Evolutionary conservation across 2,797 vertebrate species (phyloP).

Genomic region (Hipposideros larvatus): DNA sequence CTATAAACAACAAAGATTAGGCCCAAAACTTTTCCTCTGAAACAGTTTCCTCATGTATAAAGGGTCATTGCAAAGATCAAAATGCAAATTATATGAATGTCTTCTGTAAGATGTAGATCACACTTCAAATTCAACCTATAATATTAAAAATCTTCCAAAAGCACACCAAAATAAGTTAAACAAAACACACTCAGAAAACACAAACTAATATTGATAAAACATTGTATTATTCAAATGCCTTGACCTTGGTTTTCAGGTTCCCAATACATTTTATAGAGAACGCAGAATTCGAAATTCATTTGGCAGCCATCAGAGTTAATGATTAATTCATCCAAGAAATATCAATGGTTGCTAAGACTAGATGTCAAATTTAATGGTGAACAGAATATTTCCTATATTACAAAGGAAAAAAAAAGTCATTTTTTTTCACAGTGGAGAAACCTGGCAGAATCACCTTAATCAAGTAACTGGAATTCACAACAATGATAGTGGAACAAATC

Average conservation of each 20-base stretch:
- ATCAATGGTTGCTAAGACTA: not conserved
- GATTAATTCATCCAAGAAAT: not conserved
- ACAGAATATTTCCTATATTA: not conserved
- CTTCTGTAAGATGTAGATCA: not conserved
- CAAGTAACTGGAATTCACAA: not conserved
- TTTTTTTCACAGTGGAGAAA: not conserved
- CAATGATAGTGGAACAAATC: not conserved
- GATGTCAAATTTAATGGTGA: conserved; percentile 23
- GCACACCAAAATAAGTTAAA: not conserved
- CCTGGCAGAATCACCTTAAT: not conserved
- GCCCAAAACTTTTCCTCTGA: not conserved
- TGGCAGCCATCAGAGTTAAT: not conserved
- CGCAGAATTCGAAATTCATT: conserved; percentile 4
- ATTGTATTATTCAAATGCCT: not conserved
- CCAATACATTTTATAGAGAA: not conserved
- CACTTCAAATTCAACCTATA: not conserved
- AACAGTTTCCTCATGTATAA: not conserved
- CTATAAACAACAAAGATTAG: not conserved
- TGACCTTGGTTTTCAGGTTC: not conserved
- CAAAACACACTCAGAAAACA: not conserved
- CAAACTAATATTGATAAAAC: not conserved
- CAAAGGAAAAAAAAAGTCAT: not conserved
- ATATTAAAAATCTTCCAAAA: conserved; percentile 20
- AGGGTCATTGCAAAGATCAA: not conserved
- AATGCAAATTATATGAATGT: not conserved